These are phyloP conservation scores for Entosphenus tridentatus DNA, from an alignment of 2,113 vertebrate species.

Conservation along the genomic window DNA sequence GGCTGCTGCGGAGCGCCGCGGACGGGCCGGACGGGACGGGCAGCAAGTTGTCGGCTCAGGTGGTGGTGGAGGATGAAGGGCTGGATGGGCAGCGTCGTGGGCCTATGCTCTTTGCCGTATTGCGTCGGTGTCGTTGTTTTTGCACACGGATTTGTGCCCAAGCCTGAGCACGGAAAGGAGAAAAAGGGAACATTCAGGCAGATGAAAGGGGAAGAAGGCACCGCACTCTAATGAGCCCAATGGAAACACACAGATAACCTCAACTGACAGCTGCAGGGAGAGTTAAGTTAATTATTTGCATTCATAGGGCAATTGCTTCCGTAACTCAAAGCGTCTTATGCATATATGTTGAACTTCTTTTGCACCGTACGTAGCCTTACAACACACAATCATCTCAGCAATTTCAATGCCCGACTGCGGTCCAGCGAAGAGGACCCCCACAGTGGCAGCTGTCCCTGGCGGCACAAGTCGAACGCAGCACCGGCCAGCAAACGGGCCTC, in stretches of 20 bases:
- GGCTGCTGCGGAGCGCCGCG: conserved; percentile 17
- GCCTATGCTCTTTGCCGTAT: conserved; percentile 84
- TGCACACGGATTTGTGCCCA: conserved; percentile 28
- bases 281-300: no score
- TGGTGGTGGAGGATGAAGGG: conserved; percentile 92
- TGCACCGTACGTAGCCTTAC: no score
- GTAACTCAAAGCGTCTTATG: no score
- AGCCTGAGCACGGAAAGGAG: not conserved
- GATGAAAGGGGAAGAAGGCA: not conserved
- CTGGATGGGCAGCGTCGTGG: conserved; percentile 82
- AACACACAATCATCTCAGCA: no score
- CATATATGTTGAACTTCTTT: no score
- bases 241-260: conserved; percentile 5
- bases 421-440: no score
- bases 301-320: no score
- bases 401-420: no score
- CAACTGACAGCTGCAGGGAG: no score
- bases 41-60: conserved; percentile 33
- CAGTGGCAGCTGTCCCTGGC: no score
- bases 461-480: no score
- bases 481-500: no score
- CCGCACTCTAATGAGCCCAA: not conserved
- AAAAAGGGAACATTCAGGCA: not conserved
- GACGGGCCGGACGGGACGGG: conserved; percentile 36
- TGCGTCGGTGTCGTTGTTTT: conserved; percentile 41